Evolutionary conservation across 2,888 invertebrate species (phyloP).

Genomic region (Drosophila barbarae): DNA sequence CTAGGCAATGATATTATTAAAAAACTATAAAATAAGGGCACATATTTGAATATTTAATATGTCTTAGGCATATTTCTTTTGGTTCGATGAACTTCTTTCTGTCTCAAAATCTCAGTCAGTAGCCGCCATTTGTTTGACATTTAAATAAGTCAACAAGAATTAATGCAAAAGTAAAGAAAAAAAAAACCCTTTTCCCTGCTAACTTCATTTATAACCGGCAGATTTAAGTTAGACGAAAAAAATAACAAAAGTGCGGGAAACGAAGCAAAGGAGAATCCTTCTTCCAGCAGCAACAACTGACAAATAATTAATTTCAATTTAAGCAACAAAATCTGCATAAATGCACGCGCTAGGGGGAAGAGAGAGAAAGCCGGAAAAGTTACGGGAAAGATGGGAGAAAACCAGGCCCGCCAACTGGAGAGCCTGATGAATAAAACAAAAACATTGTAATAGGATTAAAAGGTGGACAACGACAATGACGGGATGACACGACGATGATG

Average conservation of each 20-base stretch:
- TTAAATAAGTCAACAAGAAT: slow-evolving; percentile 66
- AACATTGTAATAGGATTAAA: slow-evolving; percentile 71
- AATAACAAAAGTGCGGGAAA: slow-evolving; percentile 24
- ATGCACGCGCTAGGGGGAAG: slow-evolving; percentile 33
- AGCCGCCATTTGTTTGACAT: slow-evolving; percentile 58
- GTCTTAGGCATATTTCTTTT: too few species aligned
- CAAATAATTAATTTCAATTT: slow-evolving; percentile 76
- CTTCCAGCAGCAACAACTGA: slow-evolving; percentile 68
- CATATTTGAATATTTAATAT: too few species aligned
- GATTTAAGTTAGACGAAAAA: slow-evolving; percentile 16
- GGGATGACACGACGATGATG: slow-evolving; percentile 30
- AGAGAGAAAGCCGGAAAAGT: slow-evolving; percentile 19
- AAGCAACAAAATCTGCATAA: slow-evolving; percentile 73
- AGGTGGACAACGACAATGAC: slow-evolving; percentile 62
- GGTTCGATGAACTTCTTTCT: neutral
- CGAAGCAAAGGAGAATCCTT: slow-evolving; percentile 10
- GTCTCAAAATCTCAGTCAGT: too few species aligned
- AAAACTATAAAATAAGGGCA: too few species aligned
- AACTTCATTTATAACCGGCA: slow-evolving; percentile 61
- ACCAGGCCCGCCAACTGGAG: slow-evolving; percentile 22
- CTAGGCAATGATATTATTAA: neutral
- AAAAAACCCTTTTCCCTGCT: slow-evolving; percentile 8
- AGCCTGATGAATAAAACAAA: slow-evolving; percentile 71
- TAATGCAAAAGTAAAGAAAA: slow-evolving; percentile 52
- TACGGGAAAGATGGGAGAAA: slow-evolving; percentile 19